Evolutionary conservation across 2,888 invertebrate genomes (phyloP), one percentile per base, ranked within the genome.

Genomic region (Acanthosepion lycidas): DNA sequence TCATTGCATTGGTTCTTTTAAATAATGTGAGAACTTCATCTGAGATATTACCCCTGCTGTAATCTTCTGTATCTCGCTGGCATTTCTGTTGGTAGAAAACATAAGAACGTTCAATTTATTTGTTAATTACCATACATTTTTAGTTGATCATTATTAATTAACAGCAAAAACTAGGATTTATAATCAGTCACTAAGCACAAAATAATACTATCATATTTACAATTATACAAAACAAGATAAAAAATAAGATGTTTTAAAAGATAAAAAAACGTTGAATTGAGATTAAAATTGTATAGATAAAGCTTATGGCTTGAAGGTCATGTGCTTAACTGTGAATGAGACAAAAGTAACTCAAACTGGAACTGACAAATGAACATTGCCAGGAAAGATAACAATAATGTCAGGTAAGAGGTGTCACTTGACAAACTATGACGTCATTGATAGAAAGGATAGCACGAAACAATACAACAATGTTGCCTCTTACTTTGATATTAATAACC

Each of bases 321-420:
- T 78, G n/a, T 18, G 33, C 78, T n/a, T 78, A 59, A 6, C 20
- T 6, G 20, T 6, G 59, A 59, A 23, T 59, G 23, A 20, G 59
- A 78, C 33, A n/a, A n/a, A 78, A n/a, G 78, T 78, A n/a, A n/a
- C 78, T n/a, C 78, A 78, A 78, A 78, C n/a, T n/a, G n/a, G 78
- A 78, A n/a, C 78, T 78, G 3, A n/a, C n/a, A 78, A 78, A 78
- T 93, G 42, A 33, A 92, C 92, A 15, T 92, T 92, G 23, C 28
- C n/a, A 53, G 53, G 20, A 59, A n/a, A 93, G 93, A 49, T 93
- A 53, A 93, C 53, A 93, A 78, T 78, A 78, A 78, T 59, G 23
- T 59, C 20, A 59, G 59, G 12, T 49, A 93, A 93, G 93, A 49
- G 93, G 15, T 48, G 48, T 48, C 51, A 51, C 18, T 26, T 93